Percentiles rank a stretch among this genome's conserved stretches.
These are phyloP conservation scores for Sterrhoptilus dennistouni DNA, from an alignment of 2,113 vertebrate species.

Conservation along the genomic window DNA sequence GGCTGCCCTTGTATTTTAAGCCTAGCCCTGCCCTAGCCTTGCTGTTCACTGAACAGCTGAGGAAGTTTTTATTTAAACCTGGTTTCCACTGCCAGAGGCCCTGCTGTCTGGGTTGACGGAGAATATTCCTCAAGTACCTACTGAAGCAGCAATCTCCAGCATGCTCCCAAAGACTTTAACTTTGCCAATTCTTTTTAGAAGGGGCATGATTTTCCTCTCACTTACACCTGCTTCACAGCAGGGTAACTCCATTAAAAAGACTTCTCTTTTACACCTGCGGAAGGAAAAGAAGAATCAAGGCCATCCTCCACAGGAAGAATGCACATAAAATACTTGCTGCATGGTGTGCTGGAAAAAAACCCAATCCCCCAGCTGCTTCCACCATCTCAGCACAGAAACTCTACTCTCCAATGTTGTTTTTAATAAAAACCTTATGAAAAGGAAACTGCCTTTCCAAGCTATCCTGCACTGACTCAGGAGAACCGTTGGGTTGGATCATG, in stretches of 20 bases:
- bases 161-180: slow-evolving; percentile 21
- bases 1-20: neutral
- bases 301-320: slow-evolving; percentile 20
- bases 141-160: slow-evolving; percentile 20
- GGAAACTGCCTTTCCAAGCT: neutral
- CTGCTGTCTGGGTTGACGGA: neutral
- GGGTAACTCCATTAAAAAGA: slow-evolving; percentile 8
- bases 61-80: slow-evolving; percentile 8
- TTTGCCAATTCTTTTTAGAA: slow-evolving; percentile 33
- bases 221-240: slow-evolving; percentile 58
- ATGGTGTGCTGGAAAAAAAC: neutral
- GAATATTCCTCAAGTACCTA: slow-evolving; percentile 18
- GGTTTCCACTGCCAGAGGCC: neutral
- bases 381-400: slow-evolving; percentile 6
- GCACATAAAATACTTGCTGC: neutral
- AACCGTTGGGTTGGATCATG: slow-evolving; percentile 39
- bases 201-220: slow-evolving; percentile 35
- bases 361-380: neutral
- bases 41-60: neutral
- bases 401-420: slow-evolving; percentile 42
- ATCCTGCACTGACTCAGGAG: neutral
- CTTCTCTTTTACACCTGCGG: neutral
- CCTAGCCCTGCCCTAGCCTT: neutral
- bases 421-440: slow-evolving; percentile 40
- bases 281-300: slow-evolving; percentile 24